phyloP scores from a whole-genome alignment of 1,140 invertebrate species.

The Lucilia cuprina region DNA sequence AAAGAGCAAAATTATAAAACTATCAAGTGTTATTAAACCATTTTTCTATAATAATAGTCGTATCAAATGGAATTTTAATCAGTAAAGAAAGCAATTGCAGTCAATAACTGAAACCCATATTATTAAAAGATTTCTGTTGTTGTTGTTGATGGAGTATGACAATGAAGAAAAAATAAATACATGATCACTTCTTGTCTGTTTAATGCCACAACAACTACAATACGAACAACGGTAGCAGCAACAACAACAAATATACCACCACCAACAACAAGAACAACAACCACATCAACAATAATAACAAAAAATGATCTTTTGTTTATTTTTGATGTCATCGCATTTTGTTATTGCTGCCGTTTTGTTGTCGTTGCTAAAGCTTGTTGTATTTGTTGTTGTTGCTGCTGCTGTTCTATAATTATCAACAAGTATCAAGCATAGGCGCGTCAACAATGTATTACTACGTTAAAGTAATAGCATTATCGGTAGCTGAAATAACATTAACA shows the following conservation, averaged over 20 bases:
- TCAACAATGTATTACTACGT: not conserved
- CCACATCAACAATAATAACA: not conserved
- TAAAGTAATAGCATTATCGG: not conserved
- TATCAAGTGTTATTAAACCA: too few relatives aligned
- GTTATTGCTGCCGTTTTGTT: not conserved
- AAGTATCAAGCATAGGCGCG: not conserved
- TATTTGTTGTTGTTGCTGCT: not conserved
- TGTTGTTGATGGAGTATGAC: not conserved
- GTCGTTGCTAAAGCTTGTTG: not conserved
- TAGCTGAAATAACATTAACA: not conserved
- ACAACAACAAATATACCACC: not conserved
- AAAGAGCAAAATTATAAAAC: too few relatives aligned
- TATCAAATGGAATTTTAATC: not conserved
- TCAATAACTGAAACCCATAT: not conserved
- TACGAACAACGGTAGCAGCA: not conserved
- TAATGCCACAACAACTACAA: not conserved
- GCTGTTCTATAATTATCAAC: not conserved
- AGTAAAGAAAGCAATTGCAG: not conserved
- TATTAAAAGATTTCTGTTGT: not conserved
- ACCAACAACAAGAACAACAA: not conserved
- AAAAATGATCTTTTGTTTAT: not conserved
- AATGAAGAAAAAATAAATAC: not conserved
- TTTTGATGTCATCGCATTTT: constrained; percentile 2
- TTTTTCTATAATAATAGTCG: too few relatives aligned
- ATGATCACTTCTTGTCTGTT: constrained; percentile 8